phyloP scores from a whole-genome alignment of 2,113 vertebrate genomes.

The Pyxicephalus adspersus region DNA sequence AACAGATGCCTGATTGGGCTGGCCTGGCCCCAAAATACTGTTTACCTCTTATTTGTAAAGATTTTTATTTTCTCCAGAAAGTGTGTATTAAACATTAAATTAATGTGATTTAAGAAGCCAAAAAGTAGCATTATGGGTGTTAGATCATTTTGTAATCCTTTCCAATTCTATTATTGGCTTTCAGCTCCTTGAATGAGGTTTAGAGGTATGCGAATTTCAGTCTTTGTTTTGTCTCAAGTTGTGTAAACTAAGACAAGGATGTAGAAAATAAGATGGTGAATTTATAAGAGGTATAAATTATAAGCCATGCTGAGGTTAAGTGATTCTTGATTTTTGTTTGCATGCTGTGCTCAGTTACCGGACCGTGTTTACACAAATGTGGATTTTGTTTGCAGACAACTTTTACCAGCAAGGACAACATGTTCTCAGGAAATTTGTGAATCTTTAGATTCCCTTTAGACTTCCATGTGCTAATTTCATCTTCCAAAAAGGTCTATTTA shows the following conservation, averaged over 20 bases:
- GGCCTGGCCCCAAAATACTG: neutral
- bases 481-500: no score
- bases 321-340: neutral
- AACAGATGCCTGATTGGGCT: neutral
- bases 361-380: slow-evolving; percentile 1
- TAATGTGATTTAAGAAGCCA: slow-evolving; percentile 1
- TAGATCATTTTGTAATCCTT: neutral
- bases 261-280: neutral
- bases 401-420: neutral
- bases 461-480: no score
- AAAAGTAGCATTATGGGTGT: neutral
- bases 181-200: no score
- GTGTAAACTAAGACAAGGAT: neutral
- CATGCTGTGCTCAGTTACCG: neutral
- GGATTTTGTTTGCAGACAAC: neutral
- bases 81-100: neutral
- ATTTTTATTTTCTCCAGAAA: neutral
- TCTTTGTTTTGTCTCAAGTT: neutral
- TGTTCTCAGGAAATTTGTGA: neutral
- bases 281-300: neutral
- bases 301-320: neutral
- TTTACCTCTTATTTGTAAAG: slow-evolving; percentile 5
- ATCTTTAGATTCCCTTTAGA: neutral
- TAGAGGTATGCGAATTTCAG: slow-evolving; percentile 3
- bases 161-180: neutral